Evolutionary conservation across 2,797 vertebrate species (phyloP).

Genomic region (Strix occidentalis): DNA sequence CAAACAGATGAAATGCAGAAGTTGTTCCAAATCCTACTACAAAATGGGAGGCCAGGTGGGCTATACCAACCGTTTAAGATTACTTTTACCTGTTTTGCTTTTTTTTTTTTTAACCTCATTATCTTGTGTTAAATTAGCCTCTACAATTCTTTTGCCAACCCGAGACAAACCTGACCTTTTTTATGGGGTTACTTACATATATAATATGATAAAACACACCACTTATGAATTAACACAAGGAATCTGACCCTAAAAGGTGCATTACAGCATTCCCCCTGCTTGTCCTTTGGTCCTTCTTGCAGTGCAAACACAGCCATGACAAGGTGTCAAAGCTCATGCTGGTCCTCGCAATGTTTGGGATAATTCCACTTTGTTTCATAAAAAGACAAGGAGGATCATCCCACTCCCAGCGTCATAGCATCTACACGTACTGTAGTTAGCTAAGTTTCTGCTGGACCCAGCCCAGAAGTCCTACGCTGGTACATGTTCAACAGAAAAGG

Average conservation of each 20-base stretch:
- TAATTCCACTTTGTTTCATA: neutral
- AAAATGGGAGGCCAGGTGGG: neutral
- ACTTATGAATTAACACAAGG: neutral
- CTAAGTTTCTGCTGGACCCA: neutral
- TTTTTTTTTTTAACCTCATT: neutral
- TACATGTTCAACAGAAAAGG: neutral
- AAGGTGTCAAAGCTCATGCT: neutral
- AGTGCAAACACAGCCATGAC: neutral
- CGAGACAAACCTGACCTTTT: neutral
- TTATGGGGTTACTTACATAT: neutral
- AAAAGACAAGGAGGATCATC: neutral
- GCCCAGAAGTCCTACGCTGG: fast-evolving
- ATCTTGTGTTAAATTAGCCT: neutral
- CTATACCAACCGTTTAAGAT: neutral
- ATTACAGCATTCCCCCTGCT: neutral
- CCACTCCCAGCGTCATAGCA: neutral
- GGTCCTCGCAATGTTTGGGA: neutral
- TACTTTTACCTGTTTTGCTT: neutral
- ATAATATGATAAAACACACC: neutral
- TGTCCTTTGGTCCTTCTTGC: neutral
- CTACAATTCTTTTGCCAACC: neutral
- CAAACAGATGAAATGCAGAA: conserved; percentile 68
- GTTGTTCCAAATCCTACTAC: conserved; percentile 60
- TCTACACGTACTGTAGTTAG: neutral
- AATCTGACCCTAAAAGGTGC: neutral